Evolutionary conservation across 2,888 invertebrate genomes (phyloP), one percentile per base, ranked within the genome.

Genomic region (Dioctria rufipes): DNA sequence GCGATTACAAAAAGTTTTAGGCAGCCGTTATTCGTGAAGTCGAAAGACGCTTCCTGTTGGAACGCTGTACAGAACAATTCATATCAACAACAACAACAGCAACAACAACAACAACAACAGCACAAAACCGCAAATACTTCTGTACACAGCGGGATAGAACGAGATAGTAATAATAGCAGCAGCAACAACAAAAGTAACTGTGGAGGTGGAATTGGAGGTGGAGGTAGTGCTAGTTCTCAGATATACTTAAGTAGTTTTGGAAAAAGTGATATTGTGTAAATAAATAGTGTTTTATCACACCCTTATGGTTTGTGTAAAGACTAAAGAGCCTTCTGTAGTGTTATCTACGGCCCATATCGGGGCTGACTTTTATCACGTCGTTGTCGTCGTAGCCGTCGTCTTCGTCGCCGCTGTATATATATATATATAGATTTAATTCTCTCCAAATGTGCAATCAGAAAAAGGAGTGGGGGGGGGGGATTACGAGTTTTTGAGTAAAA

Each of bases 241-340:
- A 89, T 88, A 85, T 89, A 88, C 86, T 87, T 89, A 84, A 89
- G 87, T 86, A 89, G 89, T 85, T 88, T 88, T 84, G 88, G 89
- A 71, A 85, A 86, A 85, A 86, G 87, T 84, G 88, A 89, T 85
- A 88, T 88, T 84, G 89, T 89, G 84, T 88, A 87, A 86, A 85
- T 83, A 83, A 83, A 78, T 81, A 82, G 63, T 77, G 43, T 46
- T 77, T 63, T 63, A 77, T 49, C 63, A 49, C 60, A 60, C 60
- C 43, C 73, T 42, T 58, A 73, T 58, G 73, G 60, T 42, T 73
- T 73, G 73, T 73, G 73, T 73, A 73, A 54, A 49, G 25, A 25
- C 25, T 25, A 25, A 25, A 25, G 71, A 71, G 71, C 73, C n/a
- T 25, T 73, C 58, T 58, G 58, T 73, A 58, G 58, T 42, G 39